These are phyloP conservation scores for Amazonetta brasiliensis DNA, from an alignment of 2,797 vertebrate genomes.

Conservation along the genomic window DNA sequence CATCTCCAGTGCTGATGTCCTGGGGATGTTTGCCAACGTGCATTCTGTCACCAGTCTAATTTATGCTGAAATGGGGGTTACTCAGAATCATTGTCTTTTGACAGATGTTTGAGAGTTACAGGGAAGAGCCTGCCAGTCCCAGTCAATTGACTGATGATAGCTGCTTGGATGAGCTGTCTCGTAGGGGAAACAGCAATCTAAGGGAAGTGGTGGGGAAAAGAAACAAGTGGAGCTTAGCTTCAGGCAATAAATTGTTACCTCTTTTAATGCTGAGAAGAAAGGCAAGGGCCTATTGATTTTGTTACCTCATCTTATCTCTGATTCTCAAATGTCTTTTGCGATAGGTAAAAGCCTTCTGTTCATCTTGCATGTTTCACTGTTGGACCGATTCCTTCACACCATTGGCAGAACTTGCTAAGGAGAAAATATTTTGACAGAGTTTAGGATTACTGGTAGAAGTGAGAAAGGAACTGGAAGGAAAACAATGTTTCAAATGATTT, in stretches of 20 bases:
- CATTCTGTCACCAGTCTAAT: neutral
- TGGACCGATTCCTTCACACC: neutral
- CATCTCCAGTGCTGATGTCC: neutral
- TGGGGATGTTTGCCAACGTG: neutral
- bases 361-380: neutral
- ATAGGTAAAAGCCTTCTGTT: conserved; percentile 53
- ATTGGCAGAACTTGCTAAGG: conserved; percentile 32
- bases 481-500: neutral
- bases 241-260: neutral
- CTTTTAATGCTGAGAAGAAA: neutral
- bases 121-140: neutral
- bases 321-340: conserved; percentile 14
- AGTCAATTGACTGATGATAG: neutral
- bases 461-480: conserved; percentile 46
- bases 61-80: neutral
- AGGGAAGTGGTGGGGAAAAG: neutral
- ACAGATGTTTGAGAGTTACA: neutral
- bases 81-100: neutral
- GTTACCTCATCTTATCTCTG: neutral
- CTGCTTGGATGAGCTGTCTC: neutral
- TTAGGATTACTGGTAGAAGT: conserved; percentile 33
- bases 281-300: neutral
- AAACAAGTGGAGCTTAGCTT: neutral
- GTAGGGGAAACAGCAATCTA: neutral
- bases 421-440: conserved; percentile 64